Evolutionary conservation across 2,113 vertebrate genomes (phyloP).

Genomic region (Callipepla squamata): DNA sequence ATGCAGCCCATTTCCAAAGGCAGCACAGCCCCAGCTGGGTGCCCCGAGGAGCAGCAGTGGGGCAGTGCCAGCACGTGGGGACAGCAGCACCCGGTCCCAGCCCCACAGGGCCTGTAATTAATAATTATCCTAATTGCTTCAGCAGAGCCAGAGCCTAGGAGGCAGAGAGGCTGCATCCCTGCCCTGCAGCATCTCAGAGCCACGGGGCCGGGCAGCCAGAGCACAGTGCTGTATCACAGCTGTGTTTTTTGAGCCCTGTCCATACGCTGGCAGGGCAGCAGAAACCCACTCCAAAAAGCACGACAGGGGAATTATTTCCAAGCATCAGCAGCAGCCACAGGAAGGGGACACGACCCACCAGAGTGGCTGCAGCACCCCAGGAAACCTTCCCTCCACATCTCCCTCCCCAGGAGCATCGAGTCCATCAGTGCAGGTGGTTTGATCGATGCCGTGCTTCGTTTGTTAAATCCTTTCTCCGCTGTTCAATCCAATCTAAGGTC

Average conservation of each 20-base stretch:
- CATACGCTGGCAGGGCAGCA: background rate
- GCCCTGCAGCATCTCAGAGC: background rate
- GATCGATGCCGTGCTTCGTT: accelerated
- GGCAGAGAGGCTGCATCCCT: background rate
- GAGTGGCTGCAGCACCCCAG: background rate
- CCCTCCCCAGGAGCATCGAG: background rate
- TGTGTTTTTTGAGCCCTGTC: background rate
- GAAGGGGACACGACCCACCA: background rate
- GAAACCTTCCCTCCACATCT: background rate
- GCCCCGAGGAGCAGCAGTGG: background rate
- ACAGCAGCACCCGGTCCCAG: background rate
- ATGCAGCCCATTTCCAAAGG: background rate
- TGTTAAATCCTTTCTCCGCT: background rate
- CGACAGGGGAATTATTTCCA: background rate
- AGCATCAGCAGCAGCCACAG: background rate
- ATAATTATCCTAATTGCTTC: background rate
- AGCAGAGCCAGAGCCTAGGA: background rate
- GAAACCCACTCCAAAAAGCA: background rate
- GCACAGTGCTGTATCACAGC: background rate
- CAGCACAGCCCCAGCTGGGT: background rate
- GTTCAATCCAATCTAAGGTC: background rate
- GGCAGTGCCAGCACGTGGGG: accelerated
- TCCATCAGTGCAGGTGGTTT: background rate
- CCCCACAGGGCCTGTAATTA: background rate
- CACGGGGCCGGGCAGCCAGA: accelerated